Percentiles rank a stretch among this genome's conserved stretches.
These are phyloP conservation scores for Elysia crispata DNA, from an alignment of 2,888 invertebrate genomes.

Conservation along the genomic window DNA sequence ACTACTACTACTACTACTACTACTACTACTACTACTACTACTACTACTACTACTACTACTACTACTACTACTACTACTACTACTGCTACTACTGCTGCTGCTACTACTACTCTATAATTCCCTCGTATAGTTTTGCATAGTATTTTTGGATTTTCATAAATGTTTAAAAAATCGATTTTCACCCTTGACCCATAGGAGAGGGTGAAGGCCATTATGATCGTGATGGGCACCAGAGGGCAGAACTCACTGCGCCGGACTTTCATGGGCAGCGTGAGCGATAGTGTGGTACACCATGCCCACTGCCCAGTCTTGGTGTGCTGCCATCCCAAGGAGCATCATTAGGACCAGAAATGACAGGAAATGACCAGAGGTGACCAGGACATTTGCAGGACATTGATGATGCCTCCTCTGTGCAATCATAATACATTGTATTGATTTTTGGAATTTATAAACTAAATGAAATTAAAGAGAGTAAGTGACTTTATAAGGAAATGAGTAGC, in stretches of 20 bases:
- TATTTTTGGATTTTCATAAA: not conserved
- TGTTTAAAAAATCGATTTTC: not conserved
- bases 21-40: not conserved
- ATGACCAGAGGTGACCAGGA: too few species aligned
- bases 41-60: not conserved
- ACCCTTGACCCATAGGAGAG: conserved; percentile 29
- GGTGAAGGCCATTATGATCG: conserved; percentile 50
- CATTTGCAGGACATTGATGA: too few species aligned
- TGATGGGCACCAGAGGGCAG: conserved; percentile 51
- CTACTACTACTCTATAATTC: conserved; percentile 5
- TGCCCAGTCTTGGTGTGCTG: conserved; percentile 53
- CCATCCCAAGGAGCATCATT: conserved; percentile 39
- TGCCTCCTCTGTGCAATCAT: too few species aligned
- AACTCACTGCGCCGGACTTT: conserved; percentile 49
- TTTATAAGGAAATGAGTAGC: too few species aligned
- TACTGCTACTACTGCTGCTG: not conserved
- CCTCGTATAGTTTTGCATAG: not conserved
- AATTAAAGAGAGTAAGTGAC: too few species aligned
- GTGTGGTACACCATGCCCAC: conserved; percentile 52
- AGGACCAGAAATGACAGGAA: too few species aligned
- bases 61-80: not conserved
- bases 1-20: not conserved
- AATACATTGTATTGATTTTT: too few species aligned
- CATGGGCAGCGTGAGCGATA: conserved; percentile 54
- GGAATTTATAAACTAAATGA: too few species aligned